Base-by-base conservation (phyloP, 2,888 invertebrate genomes). In the Cistogaster globosa region DNA sequence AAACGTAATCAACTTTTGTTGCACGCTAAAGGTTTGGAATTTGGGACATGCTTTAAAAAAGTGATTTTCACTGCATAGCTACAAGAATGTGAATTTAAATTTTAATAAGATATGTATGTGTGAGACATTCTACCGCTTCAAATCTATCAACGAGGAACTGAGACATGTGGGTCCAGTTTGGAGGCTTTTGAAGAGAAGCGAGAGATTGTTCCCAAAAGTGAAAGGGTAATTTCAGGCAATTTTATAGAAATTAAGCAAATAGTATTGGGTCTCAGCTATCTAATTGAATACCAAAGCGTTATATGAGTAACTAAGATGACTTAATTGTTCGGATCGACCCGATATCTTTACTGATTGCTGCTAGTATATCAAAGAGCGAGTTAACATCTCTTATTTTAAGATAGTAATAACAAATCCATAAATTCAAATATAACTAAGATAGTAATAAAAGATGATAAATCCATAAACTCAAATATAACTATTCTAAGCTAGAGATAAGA, bases 261-360 rank as follows among this genome's bases (percentile, higher is more conserved):
- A 57, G 8, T 22, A 57, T 57, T 1, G 57, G 57, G 16, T 57
- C 57, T 22, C 57, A 57, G 14, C 57, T 57, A n/a, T 57, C 57
- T 1, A 57, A 22, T 1, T 1, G 12, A 1, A 57, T 14, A 5
- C 58, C 58, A n/a, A 16, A 58, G 58, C 4, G 58, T 32, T 32
- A 1, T 32, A 2, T 36, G 58, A 1, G 32, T 58, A 12, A 36
- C 36, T 32, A 58, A 1, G 58, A 12, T 6, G 58, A 58, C 12
- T 58, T 20, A 11, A 55, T 20, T 20, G 22, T 55, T 55, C 55
- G 20, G 0, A 55, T 55, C 1, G 20, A 55, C 3, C 22, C 55
- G 22, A 20, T 55, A 20, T 55, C 55, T 22, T 55, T 22, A 1
- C 11, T 20, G 8, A 8, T 55, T 2, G 55, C 22, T 20, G 55